phyloP scores from a whole-genome alignment of 1,140 invertebrate genomes.

The Drosophila baimaii region DNA sequence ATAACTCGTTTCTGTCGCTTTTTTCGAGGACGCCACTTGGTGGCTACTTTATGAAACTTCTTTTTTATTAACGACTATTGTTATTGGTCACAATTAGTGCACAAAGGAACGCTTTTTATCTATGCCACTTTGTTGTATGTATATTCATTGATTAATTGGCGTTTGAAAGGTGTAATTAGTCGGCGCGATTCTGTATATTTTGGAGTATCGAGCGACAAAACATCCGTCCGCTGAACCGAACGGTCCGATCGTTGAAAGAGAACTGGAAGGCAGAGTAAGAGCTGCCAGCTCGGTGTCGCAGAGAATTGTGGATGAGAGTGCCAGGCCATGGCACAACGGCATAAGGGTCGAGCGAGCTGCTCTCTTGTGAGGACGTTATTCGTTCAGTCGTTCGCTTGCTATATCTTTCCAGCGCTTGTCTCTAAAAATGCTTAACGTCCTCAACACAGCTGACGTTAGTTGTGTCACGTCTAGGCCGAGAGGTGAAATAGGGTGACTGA shows the following conservation, averaged over 20 bases:
- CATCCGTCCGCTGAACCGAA: constrained; percentile 52
- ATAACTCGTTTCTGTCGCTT: constrained; percentile 69
- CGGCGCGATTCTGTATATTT: constrained; percentile 20
- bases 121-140: constrained; percentile 18
- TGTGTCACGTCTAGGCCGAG: not conserved
- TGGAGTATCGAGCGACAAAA: constrained; percentile 8
- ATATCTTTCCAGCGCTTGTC: no score
- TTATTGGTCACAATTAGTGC: constrained; percentile 42
- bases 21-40: constrained; percentile 66
- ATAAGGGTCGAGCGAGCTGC: no score
- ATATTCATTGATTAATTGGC: constrained; percentile 74
- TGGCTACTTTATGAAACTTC: constrained; percentile 62
- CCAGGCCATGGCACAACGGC: no score
- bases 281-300: constrained; percentile 3
- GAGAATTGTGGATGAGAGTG: constrained; percentile 16
- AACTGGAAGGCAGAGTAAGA: constrained; percentile 16
- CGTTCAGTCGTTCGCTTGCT: no score
- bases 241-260: constrained; percentile 65
- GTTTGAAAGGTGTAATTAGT: constrained; percentile 73
- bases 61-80: constrained; percentile 61
- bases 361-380: no score
- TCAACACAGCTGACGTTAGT: no score
- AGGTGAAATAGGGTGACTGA: not conserved
- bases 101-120: constrained; percentile 16
- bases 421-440: no score